Evolutionary conservation across 2,888 invertebrate species (phyloP), one percentile per base, ranked within the genome.

Genomic region (Sericinus montela): DNA sequence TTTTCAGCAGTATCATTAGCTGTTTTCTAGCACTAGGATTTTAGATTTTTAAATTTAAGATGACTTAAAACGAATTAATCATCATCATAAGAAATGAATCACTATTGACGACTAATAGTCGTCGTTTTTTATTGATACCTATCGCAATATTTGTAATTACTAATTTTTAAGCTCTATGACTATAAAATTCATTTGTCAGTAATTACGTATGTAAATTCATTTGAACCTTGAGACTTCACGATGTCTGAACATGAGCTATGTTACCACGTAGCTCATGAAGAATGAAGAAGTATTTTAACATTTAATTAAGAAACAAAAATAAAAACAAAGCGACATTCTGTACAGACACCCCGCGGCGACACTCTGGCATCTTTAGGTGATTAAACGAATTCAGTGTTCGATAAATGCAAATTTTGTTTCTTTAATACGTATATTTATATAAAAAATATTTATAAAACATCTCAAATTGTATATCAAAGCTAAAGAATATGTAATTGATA

Each of bases 251-350:
- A 51, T 51, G 51, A 51, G 52, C 58, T 58, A 57, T 53, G 48
- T 50, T 39, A 43, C 28, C 49, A 48, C 50, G 52, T 43, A 25
- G 8, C 7, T 1, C 6, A 7, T 8, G n/a, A n/a, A n/a, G n/a
- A n/a, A n/a, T n/a, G 25, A 25, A 8, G 25, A 25, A 8, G 1
- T 25, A 8, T 25, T 25, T 25, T 25, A 3, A 19, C 19, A 19
- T 19, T 19, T 19, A 5, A 19, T 19, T 19, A 19, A n/a, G n/a
- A n/a, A n/a, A n/a, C n/a, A n/a, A 59, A 69, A 74, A 72, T 77
- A 79, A 57, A 85, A 85, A 82, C 82, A 76, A 76, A 76, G 75
- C 75, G 73, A 66, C 73, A 71, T 65, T 64, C 63, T 62, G 64
- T 60, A 71, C 63, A 75, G 64, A 73, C 82, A 64, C 78, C 82